Evolutionary conservation across 2,797 vertebrate genomes (phyloP), one percentile per base, ranked within the genome.

Genomic region (Diceros bicornis): DNA sequence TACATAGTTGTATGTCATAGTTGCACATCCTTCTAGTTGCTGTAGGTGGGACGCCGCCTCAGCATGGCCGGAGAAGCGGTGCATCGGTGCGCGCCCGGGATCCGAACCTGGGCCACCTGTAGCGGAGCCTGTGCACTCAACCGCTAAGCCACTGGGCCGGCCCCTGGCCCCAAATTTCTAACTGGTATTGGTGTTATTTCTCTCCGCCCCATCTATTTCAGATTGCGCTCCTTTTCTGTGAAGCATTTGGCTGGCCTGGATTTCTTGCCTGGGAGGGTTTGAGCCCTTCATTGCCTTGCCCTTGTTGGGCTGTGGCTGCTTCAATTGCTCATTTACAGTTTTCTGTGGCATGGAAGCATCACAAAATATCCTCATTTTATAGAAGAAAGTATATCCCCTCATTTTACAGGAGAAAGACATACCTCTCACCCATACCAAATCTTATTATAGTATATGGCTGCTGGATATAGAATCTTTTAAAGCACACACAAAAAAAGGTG

Each of bases 401-500:
- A 44, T 50, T 71, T 14, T 34, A 59, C 47, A 47, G 10, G 11
- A 41, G 59, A 47, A 59, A 77, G 44, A n/a, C 75, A 61, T 14
- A 20, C 41, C 4, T 52, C 27, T 25, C 11, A 21, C 16, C 34
- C 34, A 27, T 11, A n/a, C 27, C 44, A n/a, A 55, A 44, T 9
- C 66, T 64, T 29, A 29, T 0, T 23, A 29, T 0, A 6, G 29
- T 32, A 16, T 2, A 3, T 61, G 78, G 62, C 72, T 32, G 52
- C 21, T 17, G 6, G 27, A 77, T 0, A 37, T 21, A 4, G 55
- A 23, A 27, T n/a, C n/a, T 84, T 84, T 41, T 17, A 9, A 66
- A 47, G 14, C 44, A 0, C 0, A 11, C 17, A 16, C 3, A 55
- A 12, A 23, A 20, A 23, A 20, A 6, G 5, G n/a, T 11, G 16